A percentile compares a stretch with the other conserved stretches of the same genome.
Evolutionary conservation across 2,797 vertebrate species (phyloP).

Genomic region (Dendrocincla tyrannina): DNA sequence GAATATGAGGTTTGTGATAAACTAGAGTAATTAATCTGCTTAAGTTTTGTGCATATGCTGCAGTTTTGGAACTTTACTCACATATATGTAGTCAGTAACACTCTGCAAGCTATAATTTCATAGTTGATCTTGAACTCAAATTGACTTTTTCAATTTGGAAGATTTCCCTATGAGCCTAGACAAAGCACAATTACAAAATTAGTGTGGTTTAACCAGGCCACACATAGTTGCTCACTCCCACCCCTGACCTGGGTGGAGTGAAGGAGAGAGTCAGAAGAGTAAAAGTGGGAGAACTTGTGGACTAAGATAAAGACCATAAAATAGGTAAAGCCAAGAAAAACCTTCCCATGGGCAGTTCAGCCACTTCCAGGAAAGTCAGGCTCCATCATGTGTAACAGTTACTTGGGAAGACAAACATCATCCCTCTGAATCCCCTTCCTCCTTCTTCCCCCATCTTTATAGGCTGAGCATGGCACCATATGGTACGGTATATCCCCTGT

Average conservation of each 20-base stretch:
- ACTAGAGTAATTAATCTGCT: neutral
- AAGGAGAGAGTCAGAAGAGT: neutral
- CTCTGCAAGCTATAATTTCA: neutral
- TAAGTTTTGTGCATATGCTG: neutral
- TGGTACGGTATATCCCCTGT: neutral
- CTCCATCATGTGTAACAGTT: neutral
- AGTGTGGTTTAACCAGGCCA: neutral
- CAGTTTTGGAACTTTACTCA: neutral
- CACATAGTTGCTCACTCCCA: neutral
- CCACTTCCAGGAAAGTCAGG: neutral
- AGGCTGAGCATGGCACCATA: neutral
- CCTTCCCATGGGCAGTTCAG: neutral
- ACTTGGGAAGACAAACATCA: neutral
- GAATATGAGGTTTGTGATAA: neutral
- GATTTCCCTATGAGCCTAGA: neutral
- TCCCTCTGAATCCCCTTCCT: neutral
- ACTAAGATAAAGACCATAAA: neutral
- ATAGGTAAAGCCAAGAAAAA: neutral
- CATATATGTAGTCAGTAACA: neutral
- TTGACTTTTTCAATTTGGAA: neutral
- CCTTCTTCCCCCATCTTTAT: neutral
- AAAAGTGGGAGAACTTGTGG: neutral
- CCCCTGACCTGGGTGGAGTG: neutral
- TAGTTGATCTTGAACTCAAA: neutral
- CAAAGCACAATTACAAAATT: neutral